phyloP scores from a whole-genome alignment of 2,888 invertebrate genomes.

The Synanthedon myopaeformis region DNA sequence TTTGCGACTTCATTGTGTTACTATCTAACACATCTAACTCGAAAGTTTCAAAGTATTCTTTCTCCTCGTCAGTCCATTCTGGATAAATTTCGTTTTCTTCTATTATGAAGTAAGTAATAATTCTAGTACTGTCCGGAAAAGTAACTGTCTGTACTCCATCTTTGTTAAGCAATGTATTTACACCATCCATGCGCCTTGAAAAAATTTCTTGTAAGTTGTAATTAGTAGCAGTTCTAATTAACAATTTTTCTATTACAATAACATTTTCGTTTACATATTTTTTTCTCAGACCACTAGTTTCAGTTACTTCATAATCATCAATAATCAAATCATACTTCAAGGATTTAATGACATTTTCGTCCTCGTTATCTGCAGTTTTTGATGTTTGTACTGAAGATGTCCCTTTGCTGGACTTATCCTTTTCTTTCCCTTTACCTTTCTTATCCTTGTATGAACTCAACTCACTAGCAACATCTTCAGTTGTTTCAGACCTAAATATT shows the following conservation, averaged over 20 bases:
- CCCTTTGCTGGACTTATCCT: constrained; percentile 21
- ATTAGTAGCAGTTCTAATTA: constrained; percentile 53
- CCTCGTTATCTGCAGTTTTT: constrained; percentile 18
- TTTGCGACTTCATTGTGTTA: constrained; percentile 25
- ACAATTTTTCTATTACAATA: constrained; percentile 33
- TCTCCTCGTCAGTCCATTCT: constrained; percentile 51
- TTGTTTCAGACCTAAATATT: constrained; percentile 10
- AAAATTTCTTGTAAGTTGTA: constrained; percentile 50
- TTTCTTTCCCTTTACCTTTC: constrained; percentile 28
- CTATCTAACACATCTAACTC: constrained; percentile 21
- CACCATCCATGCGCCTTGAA: constrained; percentile 55
- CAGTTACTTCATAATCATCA: constrained; percentile 46
- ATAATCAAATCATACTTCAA: constrained; percentile 33
- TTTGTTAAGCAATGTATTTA: constrained; percentile 44
- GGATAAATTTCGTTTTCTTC: constrained; percentile 50
- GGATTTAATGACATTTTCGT: constrained; percentile 15
- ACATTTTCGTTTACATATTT: constrained; percentile 31
- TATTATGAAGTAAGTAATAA: constrained; percentile 34
- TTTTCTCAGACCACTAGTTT: constrained; percentile 38
- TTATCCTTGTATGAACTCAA: constrained; percentile 31
- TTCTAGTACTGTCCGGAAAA: constrained; percentile 51
- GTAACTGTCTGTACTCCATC: constrained; percentile 47
- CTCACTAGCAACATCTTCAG: constrained; percentile 7
- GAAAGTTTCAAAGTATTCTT: constrained; percentile 29
- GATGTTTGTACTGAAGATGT: constrained; percentile 25